Evolutionary conservation across 2,888 invertebrate species (phyloP).

Genomic region (Sipunculus nudus): DNA sequence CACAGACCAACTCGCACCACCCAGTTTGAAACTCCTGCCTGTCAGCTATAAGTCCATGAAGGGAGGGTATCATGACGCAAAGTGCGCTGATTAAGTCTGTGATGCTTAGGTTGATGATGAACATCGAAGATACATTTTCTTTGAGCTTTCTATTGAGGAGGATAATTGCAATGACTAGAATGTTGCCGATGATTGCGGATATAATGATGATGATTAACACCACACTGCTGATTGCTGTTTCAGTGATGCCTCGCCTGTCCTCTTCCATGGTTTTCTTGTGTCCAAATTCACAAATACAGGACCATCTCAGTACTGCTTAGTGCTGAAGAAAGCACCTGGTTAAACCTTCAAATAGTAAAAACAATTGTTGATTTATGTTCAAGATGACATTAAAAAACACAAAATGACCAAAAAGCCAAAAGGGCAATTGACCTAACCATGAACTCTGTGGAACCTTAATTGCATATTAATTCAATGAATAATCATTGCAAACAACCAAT

Average conservation of each 20-base stretch:
- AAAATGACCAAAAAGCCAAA: too few species aligned
- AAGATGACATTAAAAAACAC: too few species aligned
- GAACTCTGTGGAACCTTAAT: too few species aligned
- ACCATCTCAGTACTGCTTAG: too few species aligned
- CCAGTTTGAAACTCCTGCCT: background rate
- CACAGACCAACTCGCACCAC: conserved; percentile 58
- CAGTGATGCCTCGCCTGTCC: conserved; percentile 8
- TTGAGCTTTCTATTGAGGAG: conserved; percentile 35
- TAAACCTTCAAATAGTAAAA: too few species aligned
- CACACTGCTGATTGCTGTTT: conserved; percentile 34
- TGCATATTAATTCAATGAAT: too few species aligned
- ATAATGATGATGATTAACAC: conserved; percentile 42
- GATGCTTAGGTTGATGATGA: conserved; percentile 56
- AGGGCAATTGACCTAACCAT: too few species aligned
- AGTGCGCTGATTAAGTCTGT: conserved; percentile 52
- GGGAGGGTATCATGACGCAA: conserved; percentile 53
- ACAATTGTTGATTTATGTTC: too few species aligned
- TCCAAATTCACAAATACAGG: too few species aligned
- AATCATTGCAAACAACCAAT: too few species aligned
- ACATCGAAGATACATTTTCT: conserved; percentile 51
- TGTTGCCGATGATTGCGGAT: conserved; percentile 32
- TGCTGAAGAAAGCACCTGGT: too few species aligned
- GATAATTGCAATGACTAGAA: conserved; percentile 51
- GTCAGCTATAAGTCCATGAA: conserved; percentile 44
- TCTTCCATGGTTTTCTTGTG: too few species aligned